Conservation (phyloP, 2,797 vertebrate genomes). For the Manis javanica region DNA sequence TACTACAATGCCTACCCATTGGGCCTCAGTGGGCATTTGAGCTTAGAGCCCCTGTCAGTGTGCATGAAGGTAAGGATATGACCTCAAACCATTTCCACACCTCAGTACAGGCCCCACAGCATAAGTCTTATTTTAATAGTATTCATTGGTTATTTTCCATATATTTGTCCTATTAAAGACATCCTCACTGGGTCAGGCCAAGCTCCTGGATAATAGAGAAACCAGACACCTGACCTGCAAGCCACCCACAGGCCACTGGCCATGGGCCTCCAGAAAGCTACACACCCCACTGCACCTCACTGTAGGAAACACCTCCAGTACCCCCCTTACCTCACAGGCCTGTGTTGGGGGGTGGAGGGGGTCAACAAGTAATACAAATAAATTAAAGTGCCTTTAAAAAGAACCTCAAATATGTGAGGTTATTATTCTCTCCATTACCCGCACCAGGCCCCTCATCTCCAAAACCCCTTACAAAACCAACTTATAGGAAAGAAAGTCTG, state of each 20-base stretch:
- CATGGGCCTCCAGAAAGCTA: background rate
- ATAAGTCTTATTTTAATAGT: background rate
- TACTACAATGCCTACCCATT: background rate
- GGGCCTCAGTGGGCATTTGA: background rate
- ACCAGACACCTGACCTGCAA: background rate
- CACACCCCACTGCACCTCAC: background rate
- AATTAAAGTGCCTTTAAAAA: background rate
- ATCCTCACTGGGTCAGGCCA: background rate
- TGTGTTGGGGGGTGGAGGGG: background rate
- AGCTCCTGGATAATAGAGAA: background rate
- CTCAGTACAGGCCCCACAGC: background rate
- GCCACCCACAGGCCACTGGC: background rate
- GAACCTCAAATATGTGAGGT: background rate
- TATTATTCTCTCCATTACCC: background rate
- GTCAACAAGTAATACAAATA: background rate
- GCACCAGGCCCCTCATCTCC: background rate
- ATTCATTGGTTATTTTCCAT: background rate
- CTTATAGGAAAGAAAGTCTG: background rate
- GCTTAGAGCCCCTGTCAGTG: background rate
- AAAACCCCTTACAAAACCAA: background rate
- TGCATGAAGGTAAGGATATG: background rate
- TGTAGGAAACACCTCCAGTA: background rate
- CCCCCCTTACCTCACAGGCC: background rate
- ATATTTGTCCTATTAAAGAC: background rate
- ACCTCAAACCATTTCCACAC: background rate